Percentiles rank a stretch among this genome's conserved stretches.
Evolutionary conservation across 2,113 vertebrate species (phyloP).

Genomic region (Chamaea fasciata): DNA sequence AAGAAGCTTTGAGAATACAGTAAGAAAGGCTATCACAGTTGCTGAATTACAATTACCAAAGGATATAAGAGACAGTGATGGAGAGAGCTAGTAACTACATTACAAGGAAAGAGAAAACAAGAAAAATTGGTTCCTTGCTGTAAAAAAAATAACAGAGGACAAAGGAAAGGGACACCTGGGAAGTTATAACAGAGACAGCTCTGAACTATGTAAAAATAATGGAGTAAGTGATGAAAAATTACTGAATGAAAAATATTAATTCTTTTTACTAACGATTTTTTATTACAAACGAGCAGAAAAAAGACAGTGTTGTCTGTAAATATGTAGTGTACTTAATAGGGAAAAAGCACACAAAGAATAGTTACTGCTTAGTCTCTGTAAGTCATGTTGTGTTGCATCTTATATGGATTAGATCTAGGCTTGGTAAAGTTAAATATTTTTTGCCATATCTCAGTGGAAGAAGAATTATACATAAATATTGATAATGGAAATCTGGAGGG

Average conservation of each 20-base stretch:
- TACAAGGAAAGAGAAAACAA: neutral
- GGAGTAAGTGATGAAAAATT: neutral
- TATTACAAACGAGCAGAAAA: neutral
- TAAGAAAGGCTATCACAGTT: neutral
- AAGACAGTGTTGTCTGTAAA: neutral
- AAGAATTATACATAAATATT: neutral
- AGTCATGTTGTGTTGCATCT: neutral
- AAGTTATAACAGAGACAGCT: neutral
- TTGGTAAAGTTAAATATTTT: neutral
- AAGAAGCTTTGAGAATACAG: neutral
- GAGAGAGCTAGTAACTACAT: neutral
- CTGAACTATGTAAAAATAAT: neutral
- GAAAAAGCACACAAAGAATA: neutral
- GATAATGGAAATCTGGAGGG: neutral
- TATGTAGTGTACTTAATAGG: neutral
- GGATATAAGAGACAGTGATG: neutral
- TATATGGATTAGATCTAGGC: neutral
- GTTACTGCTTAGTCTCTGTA: neutral
- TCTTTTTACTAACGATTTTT: neutral
- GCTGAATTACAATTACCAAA: neutral
- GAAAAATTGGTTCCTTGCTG: neutral
- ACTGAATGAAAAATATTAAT: neutral
- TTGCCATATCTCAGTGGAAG: neutral
- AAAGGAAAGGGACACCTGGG: neutral
- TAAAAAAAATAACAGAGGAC: neutral